Evolutionary conservation across 2,888 invertebrate species (phyloP), one percentile per base, ranked within the genome.

Genomic region (Drosophila mayaguana): DNA sequence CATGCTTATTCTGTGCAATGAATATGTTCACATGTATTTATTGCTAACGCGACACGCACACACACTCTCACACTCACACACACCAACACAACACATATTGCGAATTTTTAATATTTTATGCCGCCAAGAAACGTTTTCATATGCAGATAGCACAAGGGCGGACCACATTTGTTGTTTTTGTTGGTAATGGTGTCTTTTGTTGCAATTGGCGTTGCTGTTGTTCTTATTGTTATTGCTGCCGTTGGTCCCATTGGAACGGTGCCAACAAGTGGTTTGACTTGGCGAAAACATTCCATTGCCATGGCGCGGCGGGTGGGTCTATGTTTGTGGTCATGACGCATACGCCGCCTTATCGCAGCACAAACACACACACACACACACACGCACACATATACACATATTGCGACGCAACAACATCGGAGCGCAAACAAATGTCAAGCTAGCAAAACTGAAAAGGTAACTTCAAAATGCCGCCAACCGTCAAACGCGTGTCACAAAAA

Each of bases 201-300:
- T 79, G 63, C 54, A 64, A 53, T 59, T 65, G 64, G 20, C 43
- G 38, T 38, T 36, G 51, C 3, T 46, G 66, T 14, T 55, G 51
- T 18, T 53, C 43, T 40, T 50, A 62, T 18, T 59, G 46, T 32
- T 53, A 25, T 32, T 65, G 61, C 36, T 73, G 64, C 54, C 63
- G 64, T 50, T 46, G 54, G 45, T 72, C 77, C 57, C 66, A 76
- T 86, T 86, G 85, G 85, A 85, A 63, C 66, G 18, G 36, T 85
- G 90, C 86, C 90, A 86, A 86, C 88, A 88, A 88, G 86, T 86
- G 90, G 90, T 89, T 84, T 65, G 67, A 70, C 78, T 76, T 77
- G 75, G 80, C 71, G 34, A 79, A 79, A 69, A 77, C 77, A 79
- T 79, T 76, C 72, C 77, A 78, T 75, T 78, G 72, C 72, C 72